Conservation (phyloP, 2,797 vertebrate genomes). For the Triplophysa bombifrons region DNA sequence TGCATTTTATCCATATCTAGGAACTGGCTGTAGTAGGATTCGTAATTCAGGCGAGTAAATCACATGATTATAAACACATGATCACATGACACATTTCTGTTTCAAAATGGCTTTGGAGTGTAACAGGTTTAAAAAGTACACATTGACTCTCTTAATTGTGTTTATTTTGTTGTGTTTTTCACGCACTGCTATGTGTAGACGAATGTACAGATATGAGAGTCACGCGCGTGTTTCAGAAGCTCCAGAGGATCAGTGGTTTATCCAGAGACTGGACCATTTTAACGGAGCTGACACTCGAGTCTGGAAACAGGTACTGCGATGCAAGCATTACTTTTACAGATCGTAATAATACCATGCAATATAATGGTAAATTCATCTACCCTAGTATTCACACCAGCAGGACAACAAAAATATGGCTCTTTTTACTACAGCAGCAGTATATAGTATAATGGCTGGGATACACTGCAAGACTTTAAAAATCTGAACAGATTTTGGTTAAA, state of each 20-base stretch:
- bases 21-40: neutral
- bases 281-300: conserved; percentile 68
- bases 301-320: conserved; percentile 73
- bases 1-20: neutral
- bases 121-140: too few species aligned
- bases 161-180: conserved; percentile 3
- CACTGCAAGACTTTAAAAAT: too few species aligned
- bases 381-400: too few species aligned
- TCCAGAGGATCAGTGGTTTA: conserved; percentile 70
- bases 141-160: neutral
- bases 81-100: conserved; percentile 28
- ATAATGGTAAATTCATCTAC: too few species aligned
- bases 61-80: conserved; percentile 41
- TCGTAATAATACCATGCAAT: neutral
- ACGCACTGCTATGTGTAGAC: conserved; percentile 11
- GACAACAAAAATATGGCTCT: too few species aligned
- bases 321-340: neutral
- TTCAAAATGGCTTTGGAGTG: conserved; percentile 45
- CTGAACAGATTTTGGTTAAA: too few species aligned
- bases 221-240: neutral
- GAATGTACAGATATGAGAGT: neutral
- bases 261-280: conserved; percentile 77
- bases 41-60: neutral
- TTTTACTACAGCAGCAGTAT: too few species aligned
- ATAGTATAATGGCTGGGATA: too few species aligned